phyloP scores from a whole-genome alignment of 1,140 invertebrate species.

The Tetramorium alpestre region DNA sequence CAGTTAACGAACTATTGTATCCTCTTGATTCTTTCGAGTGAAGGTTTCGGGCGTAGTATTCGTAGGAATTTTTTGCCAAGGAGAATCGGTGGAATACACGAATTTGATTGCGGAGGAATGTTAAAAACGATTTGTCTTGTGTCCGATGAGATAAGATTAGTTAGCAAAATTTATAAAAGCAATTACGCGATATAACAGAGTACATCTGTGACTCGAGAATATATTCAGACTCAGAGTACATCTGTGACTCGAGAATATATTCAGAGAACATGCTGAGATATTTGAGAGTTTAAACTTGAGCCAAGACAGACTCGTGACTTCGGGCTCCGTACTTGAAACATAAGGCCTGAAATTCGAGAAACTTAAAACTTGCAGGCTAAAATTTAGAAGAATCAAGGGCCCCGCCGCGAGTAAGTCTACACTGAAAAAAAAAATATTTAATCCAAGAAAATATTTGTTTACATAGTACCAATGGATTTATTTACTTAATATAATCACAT shows the following conservation, averaged over 20 bases:
- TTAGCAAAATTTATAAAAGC: not conserved
- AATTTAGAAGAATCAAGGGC: not conserved
- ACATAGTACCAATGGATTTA: no score
- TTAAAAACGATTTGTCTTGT: not conserved
- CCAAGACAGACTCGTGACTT: not conserved
- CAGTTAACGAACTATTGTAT: slow-evolving; percentile 40
- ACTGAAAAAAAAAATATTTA: no score
- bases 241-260: not conserved
- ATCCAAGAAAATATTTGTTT: no score
- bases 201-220: not conserved
- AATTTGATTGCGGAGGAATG: not conserved
- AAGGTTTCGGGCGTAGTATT: not conserved
- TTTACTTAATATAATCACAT: no score
- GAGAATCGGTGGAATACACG: not conserved
- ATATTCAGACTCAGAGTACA: not conserved
- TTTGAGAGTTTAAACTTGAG: not conserved
- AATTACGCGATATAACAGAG: not conserved
- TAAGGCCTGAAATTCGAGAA: not conserved
- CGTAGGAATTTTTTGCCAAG: not conserved
- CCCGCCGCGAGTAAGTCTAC: no score
- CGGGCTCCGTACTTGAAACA: not conserved
- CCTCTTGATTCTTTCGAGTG: not conserved
- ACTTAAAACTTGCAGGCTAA: not conserved
- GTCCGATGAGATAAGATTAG: not conserved
- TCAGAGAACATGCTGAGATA: not conserved